Base-by-base conservation (phyloP, 2,888 invertebrate species). In the Ophonus ardosiacus region DNA sequence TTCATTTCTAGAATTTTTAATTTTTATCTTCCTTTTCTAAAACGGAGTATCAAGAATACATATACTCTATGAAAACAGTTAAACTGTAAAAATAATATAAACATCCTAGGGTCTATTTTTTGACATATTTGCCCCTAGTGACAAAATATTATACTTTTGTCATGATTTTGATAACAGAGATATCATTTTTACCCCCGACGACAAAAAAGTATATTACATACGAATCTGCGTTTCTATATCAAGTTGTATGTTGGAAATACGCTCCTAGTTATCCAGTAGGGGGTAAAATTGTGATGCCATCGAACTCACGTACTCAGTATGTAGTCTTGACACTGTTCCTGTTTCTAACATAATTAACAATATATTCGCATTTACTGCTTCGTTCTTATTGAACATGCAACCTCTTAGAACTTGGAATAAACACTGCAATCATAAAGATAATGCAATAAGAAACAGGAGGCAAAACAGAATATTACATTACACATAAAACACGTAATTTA, bases 271-370 rank as follows among this genome's bases (percentile, higher is more conserved):
- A 17, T 18, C 8, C 59, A 18, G 59, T 18, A 61, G 18, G 59
- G 59, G 59, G 59, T 61, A 61, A 61, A 61, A 61, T 17, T 61
- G 59, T 61, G 18, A 18, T 61, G 59, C 59, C 59, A 61, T 61
- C 59, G 59, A 61, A 18, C 59, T 61, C 59, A 61, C 59, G 18
- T 61, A 17, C 59, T 15, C 59, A 18, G 59, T 18, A 61, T 61
- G 59, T 61, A 15, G 15, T 61, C 59, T 61, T 56, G 17, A 61
- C 59, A 61, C 59, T 61, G 17, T 61, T 61, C 59, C 59, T 61
- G 59, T 18, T 61, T 61, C 59, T 61, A 17, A 61, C 59, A 51
- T 51, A 51, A 51, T 51, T 51, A 51, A 51, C 43, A 51, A 51
- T 51, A 51, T 51, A 51, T 10, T 51, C 43, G 43, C 43, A 51